Base-by-base conservation (phyloP, 37 sponge, comb jelly and placozoan genomes). In the Hormiphora californensis region DNA sequence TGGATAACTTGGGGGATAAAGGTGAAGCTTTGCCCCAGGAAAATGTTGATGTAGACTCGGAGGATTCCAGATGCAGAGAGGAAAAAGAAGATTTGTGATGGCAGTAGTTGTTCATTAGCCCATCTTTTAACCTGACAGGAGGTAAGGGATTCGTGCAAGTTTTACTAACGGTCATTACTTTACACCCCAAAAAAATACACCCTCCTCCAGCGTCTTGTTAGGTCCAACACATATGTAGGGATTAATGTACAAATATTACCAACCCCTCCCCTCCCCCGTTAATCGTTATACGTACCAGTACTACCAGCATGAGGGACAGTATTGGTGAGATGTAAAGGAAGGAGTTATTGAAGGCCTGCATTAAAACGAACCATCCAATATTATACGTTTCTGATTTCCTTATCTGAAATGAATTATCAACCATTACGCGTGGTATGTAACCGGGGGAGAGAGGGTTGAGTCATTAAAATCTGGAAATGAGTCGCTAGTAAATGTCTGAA, bases 1-100 rank as follows among this genome's bases (percentile, higher is more conserved):
- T 73, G 81, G 25, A 73, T 17, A 46, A 73, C 81, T 73, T 73
- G 81, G 25, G 81, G 81, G 44, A 73, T 46, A 30, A 73, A 73
- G 38, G 81, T 32, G 46, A 73, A 73, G 81, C 46, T 36, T n/a
- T 73, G 81, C 17, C 81, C 81, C 21, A 73, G 81, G 43, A 73
- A 73, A 2, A 73, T 73, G 81, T 73, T 73, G 46, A 73, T 73
- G 46, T 73, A 73, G 28, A 73, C 36, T 40, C 35, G 8, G 23
- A 73, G 28, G 9, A 28, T 41, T 1, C 8, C 23, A 40, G 38
- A 5, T 2, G 43, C 4, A 2, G 81, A 73, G 4, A 73, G 44
- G 44, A 32, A 17, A 33, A 73, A 73, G 9, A 73, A 36, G 9
- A 73, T 19, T 9, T 41, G 27, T 73, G 81, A 73, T 4, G 67